Evolutionary conservation across 2,797 vertebrate species (phyloP).

Genomic region (Chelonia mydas): DNA sequence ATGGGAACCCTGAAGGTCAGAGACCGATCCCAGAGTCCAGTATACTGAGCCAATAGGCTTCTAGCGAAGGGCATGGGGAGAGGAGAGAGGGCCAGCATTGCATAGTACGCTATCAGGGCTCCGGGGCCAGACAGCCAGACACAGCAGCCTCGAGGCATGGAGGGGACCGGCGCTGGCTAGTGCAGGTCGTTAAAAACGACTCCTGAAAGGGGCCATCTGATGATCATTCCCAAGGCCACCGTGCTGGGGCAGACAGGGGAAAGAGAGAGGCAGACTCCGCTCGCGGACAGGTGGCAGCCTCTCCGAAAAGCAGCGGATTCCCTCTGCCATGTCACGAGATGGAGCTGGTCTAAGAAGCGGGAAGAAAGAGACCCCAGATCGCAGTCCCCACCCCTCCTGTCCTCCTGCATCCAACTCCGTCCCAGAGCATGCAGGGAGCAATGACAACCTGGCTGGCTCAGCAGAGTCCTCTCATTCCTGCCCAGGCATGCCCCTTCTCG

Average conservation of each 20-base stretch:
- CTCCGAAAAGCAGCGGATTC: background rate
- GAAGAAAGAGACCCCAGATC: background rate
- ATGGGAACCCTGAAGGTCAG: background rate
- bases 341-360: background rate
- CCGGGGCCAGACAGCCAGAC: background rate
- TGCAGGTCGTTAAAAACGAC: background rate
- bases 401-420: background rate
- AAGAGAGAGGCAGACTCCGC: background rate
- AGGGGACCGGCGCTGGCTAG: background rate
- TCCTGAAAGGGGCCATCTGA: background rate
- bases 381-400: background rate
- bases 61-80: background rate
- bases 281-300: background rate
- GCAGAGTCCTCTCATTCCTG: background rate
- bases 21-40: background rate
- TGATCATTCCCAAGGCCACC: background rate
- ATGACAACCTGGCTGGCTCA: background rate
- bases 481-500: background rate
- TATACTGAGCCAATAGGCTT: background rate
- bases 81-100: background rate
- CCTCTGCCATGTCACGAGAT: background rate
- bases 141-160: background rate
- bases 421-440: background rate
- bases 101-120: background rate
- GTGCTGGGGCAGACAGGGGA: background rate